These are phyloP conservation scores for Tautogolabrus adspersus DNA, from an alignment of 2,113 vertebrate genomes.

Conservation along the genomic window DNA sequence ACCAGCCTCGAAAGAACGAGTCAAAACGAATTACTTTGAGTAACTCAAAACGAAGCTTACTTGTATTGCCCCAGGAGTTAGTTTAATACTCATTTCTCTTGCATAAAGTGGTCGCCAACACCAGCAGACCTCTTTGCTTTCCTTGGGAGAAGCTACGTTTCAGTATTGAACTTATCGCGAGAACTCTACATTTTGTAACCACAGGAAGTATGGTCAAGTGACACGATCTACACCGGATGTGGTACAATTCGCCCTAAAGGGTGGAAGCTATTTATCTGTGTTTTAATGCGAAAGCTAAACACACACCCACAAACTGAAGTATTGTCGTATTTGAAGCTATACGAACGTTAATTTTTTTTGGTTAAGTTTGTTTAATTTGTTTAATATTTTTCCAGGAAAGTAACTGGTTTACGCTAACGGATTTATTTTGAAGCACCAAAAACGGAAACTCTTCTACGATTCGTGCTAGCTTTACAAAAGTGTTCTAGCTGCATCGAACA, in stretches of 20 bases:
- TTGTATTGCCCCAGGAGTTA: constrained; percentile 70
- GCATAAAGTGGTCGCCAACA: not conserved
- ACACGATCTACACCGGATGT: not conserved
- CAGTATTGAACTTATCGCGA: constrained; percentile 47
- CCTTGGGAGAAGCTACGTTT: fast-evolving
- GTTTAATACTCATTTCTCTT: constrained; percentile 43
- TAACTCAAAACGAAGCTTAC: constrained; percentile 39
- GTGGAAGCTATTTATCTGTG: no score
- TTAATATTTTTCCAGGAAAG: no score
- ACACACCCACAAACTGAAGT: constrained; percentile 48
- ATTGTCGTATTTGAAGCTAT: not conserved
- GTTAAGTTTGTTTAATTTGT: not conserved
- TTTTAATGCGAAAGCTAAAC: no score
- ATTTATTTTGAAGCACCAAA: constrained; percentile 39
- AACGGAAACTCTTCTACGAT: not conserved
- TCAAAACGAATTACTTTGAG: not conserved
- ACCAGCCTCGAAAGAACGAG: not conserved
- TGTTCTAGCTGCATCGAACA: not conserved
- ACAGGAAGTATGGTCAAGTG: not conserved
- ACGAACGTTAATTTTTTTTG: not conserved
- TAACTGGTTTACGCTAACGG: fast-evolving
- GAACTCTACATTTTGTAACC: not conserved
- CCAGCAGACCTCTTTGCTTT: not conserved
- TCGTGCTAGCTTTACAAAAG: fast-evolving
- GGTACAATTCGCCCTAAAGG: fast-evolving